phyloP scores from a whole-genome alignment of 2,797 vertebrate species.

The Anguilla obscura region DNA sequence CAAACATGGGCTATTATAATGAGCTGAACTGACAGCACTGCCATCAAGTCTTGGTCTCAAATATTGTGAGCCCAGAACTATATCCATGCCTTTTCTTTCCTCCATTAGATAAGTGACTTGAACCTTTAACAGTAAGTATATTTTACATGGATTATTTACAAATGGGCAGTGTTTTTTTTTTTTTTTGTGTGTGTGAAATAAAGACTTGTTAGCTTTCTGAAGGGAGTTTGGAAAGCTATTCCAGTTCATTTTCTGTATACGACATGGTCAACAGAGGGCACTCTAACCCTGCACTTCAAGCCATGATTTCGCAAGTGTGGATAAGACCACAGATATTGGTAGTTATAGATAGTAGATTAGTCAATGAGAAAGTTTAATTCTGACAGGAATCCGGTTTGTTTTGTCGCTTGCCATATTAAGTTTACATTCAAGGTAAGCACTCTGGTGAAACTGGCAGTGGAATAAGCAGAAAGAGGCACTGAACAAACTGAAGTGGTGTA shows the following conservation, averaged over 20 bases:
- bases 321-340: neutral
- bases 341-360: neutral
- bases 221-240: neutral
- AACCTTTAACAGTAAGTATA: neutral
- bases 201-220: neutral
- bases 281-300: slow-evolving; percentile 6
- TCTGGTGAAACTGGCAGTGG: neutral
- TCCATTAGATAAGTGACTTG: neutral
- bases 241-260: neutral
- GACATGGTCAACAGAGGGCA: slow-evolving; percentile 24
- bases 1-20: neutral
- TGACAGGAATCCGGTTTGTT: neutral
- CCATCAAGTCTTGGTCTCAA: slow-evolving; percentile 2
- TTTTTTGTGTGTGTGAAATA: neutral
- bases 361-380: neutral
- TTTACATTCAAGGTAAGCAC: neutral
- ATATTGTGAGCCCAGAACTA: neutral
- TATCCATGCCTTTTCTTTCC: neutral
- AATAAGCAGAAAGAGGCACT: neutral
- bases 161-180: neutral
- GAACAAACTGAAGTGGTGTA: neutral
- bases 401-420: neutral
- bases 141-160: neutral
- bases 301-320: neutral
- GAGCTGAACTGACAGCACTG: neutral